Evolutionary conservation across 2,797 vertebrate species (phyloP), one percentile per base, ranked within the genome.

Genomic region (Oreonectes daqikongensis): DNA sequence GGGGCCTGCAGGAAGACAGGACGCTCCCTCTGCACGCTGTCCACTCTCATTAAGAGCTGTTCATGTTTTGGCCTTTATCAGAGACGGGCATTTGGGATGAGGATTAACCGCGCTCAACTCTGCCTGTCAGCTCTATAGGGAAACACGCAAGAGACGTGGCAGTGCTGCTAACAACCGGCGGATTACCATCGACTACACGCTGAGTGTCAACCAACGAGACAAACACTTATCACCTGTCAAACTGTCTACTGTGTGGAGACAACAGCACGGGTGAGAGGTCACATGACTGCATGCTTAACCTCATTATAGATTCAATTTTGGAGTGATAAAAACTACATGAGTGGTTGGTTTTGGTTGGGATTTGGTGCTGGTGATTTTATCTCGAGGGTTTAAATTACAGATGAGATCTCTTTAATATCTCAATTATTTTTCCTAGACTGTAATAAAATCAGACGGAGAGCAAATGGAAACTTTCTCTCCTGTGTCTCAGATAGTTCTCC

Each of bases 1-100:
- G 5, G 48, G 18, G 53, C 55, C 65, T 63, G 44, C 40, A 30
- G 30, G 17, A 57, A 66, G 38, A 53, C 59, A 59, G 55, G 61
- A 61, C 63, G 67, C 55, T 70, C 72, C 65, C 24, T 68, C 63
- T 77, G 74, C 52, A 52, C 59, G 68, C 69, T 67, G 77, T 78
- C 66, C 75, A 73, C 75, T 82, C 82, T 80, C 50, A 68, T 79
- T 69, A 70, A 40, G 66, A 28, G 78, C 78, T 72, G 75, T 72
- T 80, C 78, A 72, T 82, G 77, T 72, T 75, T 75, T 71, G 69
- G 66, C 69, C 63, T 79, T 70, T 72, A 71, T 84, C 80, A 71
- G 46, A 82, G 77, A 28, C 44, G 65, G 72, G 77, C 75, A 38
- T 69, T 77, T 35, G 53, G 59, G 76, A 78, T 32, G 53, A 46